These are phyloP conservation scores for Maniola jurtina DNA, from an alignment of 1,140 invertebrate species.

Conservation along the genomic window DNA sequence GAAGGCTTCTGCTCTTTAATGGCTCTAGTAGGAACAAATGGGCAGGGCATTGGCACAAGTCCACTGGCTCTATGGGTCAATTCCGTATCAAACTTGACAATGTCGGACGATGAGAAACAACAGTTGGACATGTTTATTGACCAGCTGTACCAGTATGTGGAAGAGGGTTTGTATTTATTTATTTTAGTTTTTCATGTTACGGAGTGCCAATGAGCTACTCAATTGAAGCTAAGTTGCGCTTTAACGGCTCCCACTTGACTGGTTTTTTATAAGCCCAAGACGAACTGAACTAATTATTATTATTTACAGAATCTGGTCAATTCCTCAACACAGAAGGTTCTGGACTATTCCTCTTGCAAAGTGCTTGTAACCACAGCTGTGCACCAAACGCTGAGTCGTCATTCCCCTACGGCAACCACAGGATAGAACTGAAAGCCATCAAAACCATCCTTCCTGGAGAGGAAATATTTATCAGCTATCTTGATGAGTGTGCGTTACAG, in stretches of 20 bases:
- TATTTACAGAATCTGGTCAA: conserved; percentile 85
- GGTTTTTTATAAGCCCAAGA: too few relatives aligned
- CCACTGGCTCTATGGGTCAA: conserved; percentile 92
- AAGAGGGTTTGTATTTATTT: conserved; percentile 81
- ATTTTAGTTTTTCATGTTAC: neutral
- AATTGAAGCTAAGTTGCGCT: too few relatives aligned
- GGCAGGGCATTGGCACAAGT: conserved; percentile 96
- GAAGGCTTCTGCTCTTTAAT: conserved; percentile 93
- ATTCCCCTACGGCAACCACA: conserved; percentile 92
- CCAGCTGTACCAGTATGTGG: conserved; percentile 89
- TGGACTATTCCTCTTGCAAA: conserved; percentile 91
- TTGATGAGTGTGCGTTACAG: conserved; percentile 90
- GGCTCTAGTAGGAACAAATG: conserved; percentile 94
- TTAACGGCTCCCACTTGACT: too few relatives aligned
- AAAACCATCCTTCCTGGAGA: conserved; percentile 88
- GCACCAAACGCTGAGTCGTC: conserved; percentile 91
- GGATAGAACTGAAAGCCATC: conserved; percentile 87
- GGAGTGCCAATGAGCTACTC: too few relatives aligned
- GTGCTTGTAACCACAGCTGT: conserved; percentile 95
- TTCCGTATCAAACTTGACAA: conserved; percentile 83
- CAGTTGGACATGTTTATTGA: conserved; percentile 89
- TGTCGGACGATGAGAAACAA: conserved; percentile 83
- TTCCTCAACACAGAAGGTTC: conserved; percentile 97
- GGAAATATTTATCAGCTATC: conserved; percentile 94
- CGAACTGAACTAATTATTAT: too few relatives aligned